Evolutionary conservation across 2,113 vertebrate species (phyloP).

Genomic region (Dendropsophus ebraccatus): DNA sequence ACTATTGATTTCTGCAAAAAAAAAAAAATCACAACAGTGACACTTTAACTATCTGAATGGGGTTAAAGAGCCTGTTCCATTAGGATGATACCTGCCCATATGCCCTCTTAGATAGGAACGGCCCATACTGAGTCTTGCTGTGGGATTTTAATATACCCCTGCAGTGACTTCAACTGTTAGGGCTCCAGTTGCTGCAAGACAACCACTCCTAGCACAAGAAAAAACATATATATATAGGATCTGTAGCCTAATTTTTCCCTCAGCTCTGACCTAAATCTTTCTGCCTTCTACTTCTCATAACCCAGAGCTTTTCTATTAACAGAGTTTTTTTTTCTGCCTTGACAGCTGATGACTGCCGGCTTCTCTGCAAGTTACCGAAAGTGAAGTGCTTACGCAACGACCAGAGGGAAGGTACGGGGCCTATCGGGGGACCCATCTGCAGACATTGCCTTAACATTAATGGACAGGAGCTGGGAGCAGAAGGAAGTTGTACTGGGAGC

Average conservation of each 20-base stretch:
- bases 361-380: slow-evolving; percentile 89
- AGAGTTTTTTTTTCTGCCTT: slow-evolving; percentile 62
- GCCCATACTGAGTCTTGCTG: too few relatives aligned
- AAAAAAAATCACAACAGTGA: too few relatives aligned
- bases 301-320: background rate
- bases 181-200: too few relatives aligned
- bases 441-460: background rate
- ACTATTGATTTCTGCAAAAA: too few relatives aligned
- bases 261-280: slow-evolving; percentile 16
- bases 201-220: too few relatives aligned
- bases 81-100: too few relatives aligned
- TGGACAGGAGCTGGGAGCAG: background rate
- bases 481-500: background rate
- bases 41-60: too few relatives aligned
- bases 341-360: slow-evolving; percentile 88
- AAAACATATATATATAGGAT: too few relatives aligned
- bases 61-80: too few relatives aligned
- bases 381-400: slow-evolving; percentile 90
- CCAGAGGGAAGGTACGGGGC: slow-evolving; percentile 85
- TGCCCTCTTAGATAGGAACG: too few relatives aligned
- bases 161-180: too few relatives aligned
- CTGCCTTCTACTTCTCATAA: background rate
- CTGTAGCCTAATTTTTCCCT: background rate
- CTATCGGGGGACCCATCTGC: background rate
- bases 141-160: too few relatives aligned